Conservation (phyloP, 2,797 vertebrate species). For the Kryptopterus vitreolus region DNA sequence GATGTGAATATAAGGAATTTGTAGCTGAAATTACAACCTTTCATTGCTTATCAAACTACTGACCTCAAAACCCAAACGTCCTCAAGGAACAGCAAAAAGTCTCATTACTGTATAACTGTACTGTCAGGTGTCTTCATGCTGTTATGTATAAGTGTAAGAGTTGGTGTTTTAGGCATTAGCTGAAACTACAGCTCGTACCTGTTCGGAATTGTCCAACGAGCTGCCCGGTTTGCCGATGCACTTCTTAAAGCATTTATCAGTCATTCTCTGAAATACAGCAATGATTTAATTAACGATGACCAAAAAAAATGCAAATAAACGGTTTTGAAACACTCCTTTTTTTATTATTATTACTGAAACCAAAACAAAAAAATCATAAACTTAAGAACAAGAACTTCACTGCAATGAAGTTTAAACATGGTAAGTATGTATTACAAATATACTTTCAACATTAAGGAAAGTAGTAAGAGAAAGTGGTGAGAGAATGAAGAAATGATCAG, state of each 20-base stretch:
- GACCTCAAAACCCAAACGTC: not conserved
- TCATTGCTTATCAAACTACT: not conserved
- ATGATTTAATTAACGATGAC: not conserved
- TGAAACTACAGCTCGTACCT: constrained; percentile 70
- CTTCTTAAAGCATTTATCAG: constrained; percentile 98
- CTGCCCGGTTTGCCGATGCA: constrained; percentile 92
- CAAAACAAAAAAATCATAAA: not conserved
- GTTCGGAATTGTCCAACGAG: constrained; percentile 92
- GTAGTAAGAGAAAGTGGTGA: too few relatives aligned
- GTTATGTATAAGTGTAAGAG: not conserved
- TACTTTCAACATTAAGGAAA: too few relatives aligned
- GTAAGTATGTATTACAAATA: too few relatives aligned
- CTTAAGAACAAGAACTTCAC: not conserved
- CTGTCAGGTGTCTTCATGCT: not conserved
- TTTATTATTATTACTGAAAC: not conserved
- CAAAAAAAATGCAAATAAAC: not conserved
- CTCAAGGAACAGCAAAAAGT: not conserved
- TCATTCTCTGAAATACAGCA: constrained; percentile 86
- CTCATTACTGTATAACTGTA: not conserved
- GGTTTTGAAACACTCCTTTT: not conserved
- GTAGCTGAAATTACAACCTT: not conserved
- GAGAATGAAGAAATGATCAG: too few relatives aligned
- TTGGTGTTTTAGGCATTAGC: not conserved
- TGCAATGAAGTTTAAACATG: too few relatives aligned
- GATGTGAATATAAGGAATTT: not conserved